These are phyloP conservation scores for Pseudomyrmex pallidus DNA, from an alignment of 1,140 invertebrate genomes.

Conservation along the genomic window DNA sequence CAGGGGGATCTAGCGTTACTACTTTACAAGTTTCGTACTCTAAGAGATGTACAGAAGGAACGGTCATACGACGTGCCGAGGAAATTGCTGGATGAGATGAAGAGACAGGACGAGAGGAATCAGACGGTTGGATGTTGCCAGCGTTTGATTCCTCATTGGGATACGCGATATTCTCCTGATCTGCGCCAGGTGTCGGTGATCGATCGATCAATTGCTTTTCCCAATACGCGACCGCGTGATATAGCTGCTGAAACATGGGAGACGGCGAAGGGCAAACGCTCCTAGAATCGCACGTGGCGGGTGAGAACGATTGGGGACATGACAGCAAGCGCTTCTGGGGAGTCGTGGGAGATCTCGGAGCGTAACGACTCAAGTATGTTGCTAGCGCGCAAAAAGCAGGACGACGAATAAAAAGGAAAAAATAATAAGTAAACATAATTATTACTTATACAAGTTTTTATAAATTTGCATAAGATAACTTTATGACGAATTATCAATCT, in stretches of 20 bases:
- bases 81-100: constrained; percentile 35
- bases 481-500: background rate
- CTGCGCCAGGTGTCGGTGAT: constrained; percentile 72
- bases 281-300: constrained; percentile 60
- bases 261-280: constrained; percentile 83
- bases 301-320: constrained; percentile 75
- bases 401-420: constrained; percentile 32
- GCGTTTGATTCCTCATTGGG: constrained; percentile 61
- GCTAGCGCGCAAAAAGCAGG: constrained; percentile 48
- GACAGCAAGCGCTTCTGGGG: constrained; percentile 80
- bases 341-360: constrained; percentile 77
- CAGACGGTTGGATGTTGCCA: constrained; percentile 52
- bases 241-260: constrained; percentile 86
- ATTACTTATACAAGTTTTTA: constrained; percentile 26
- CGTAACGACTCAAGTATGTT: constrained; percentile 77
- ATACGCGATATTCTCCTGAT: constrained; percentile 58
- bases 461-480: constrained; percentile 2
- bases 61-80: constrained; percentile 77
- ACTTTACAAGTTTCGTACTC: constrained; percentile 80
- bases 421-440: constrained; percentile 34
- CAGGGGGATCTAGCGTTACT: constrained; percentile 82
- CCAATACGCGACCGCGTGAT: constrained; percentile 85
- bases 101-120: constrained; percentile 47
- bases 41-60: constrained; percentile 80
- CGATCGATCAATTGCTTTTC: constrained; percentile 81